These are phyloP conservation scores for Cerastis leucographa DNA, from an alignment of 2,888 invertebrate species.

Conservation along the genomic window DNA sequence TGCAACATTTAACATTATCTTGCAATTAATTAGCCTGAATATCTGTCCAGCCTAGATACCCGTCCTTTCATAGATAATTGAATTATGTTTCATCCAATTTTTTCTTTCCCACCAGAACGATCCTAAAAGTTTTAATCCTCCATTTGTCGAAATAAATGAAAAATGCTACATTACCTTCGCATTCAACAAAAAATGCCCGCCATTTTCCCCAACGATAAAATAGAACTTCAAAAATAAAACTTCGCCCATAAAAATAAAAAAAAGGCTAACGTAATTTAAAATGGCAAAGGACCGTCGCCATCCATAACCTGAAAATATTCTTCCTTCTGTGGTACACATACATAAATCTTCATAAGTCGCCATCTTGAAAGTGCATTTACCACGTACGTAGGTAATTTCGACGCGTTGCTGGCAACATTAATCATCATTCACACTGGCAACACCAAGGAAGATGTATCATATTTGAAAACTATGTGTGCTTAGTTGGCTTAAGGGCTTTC, in stretches of 20 bases:
- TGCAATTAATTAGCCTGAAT: not conserved
- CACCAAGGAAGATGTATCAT: constrained; percentile 67
- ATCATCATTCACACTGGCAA: constrained; percentile 74
- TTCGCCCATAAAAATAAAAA: constrained; percentile 55
- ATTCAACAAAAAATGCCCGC: constrained; percentile 22
- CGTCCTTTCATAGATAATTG: not conserved
- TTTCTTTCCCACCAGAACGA: not conserved
- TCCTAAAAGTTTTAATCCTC: not conserved
- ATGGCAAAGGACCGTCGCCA: constrained; percentile 57
- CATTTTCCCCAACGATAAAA: constrained; percentile 40
- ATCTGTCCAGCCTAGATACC: not conserved
- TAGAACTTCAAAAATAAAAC: constrained; percentile 57
- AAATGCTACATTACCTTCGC: not conserved
- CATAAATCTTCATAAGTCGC: constrained; percentile 73
- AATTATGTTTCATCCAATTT: not conserved
- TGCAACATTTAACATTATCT: no score
- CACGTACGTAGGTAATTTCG: constrained; percentile 72
- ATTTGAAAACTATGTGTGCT: constrained; percentile 55
- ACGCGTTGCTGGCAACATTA: constrained; percentile 73
- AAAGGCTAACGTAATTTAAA: constrained; percentile 61
- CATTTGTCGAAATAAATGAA: constrained; percentile 19
- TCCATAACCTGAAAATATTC: constrained; percentile 69
- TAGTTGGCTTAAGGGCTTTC: constrained; percentile 7
- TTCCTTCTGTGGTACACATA: constrained; percentile 60
- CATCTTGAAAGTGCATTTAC: constrained; percentile 78